Conservation (phyloP, 2,113 vertebrate genomes). For the Gasterosteus aculeatus region DNA sequence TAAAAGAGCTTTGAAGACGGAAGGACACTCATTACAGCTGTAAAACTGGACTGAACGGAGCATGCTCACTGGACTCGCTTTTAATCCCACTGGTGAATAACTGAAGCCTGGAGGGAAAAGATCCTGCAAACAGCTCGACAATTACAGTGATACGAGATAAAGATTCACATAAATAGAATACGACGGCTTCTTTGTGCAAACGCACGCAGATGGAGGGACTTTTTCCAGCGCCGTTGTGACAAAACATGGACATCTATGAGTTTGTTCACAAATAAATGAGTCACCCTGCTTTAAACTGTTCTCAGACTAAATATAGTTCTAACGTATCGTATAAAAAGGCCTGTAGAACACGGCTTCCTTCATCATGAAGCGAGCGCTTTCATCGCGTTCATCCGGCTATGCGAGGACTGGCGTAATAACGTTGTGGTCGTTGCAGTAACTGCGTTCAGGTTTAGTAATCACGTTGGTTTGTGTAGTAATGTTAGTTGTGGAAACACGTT, state of each 20-base stretch:
- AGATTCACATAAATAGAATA: conserved; percentile 39
- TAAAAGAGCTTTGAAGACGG: conserved; percentile 22
- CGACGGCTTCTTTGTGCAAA: conserved; percentile 50
- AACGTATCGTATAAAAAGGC: conserved; percentile 51
- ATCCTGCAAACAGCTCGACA: conserved; percentile 29
- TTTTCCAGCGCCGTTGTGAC: conserved; percentile 61
- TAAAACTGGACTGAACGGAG: conserved; percentile 36
- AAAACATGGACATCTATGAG: conserved; percentile 42
- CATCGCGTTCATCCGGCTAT: conserved; percentile 17
- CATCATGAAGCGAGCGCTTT: conserved; percentile 13
- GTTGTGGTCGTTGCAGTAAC: conserved; percentile 8
- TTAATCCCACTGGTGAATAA: conserved; percentile 10
- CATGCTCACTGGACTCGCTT: conserved; percentile 58
- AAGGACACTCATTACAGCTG: conserved; percentile 19
- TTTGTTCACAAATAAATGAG: conserved; percentile 66
- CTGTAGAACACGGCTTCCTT: conserved; percentile 33
- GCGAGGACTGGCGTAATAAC: conserved; percentile 19
- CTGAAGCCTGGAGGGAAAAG: conserved; percentile 23
- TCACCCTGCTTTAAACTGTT: conserved; percentile 28
- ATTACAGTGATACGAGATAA: conserved; percentile 38
- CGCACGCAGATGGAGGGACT: conserved; percentile 23
- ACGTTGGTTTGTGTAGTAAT: background rate
- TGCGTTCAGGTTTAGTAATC: background rate
- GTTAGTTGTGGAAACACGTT: background rate
- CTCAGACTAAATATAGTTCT: conserved; percentile 36